phyloP scores from a whole-genome alignment of 2,888 invertebrate species.

The Nomada fabriciana region DNA sequence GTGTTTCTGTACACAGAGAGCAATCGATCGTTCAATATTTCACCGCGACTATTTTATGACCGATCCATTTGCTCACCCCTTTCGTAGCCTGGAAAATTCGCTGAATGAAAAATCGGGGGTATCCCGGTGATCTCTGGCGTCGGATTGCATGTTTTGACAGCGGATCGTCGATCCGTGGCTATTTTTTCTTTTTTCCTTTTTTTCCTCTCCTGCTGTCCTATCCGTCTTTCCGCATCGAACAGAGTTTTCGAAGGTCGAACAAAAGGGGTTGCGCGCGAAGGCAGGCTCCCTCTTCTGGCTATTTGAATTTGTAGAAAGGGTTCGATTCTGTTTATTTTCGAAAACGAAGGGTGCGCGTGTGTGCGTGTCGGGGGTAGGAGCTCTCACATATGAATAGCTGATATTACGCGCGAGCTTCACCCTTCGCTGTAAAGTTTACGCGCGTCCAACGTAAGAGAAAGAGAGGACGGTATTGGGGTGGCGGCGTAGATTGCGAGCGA shows the following conservation, averaged over 20 bases:
- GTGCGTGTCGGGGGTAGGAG: constrained; percentile 44
- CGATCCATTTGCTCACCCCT: constrained; percentile 51
- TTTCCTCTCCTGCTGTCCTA: not conserved
- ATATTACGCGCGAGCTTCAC: constrained; percentile 67
- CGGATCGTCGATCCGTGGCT: constrained; percentile 79
- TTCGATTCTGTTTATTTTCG: constrained; percentile 82
- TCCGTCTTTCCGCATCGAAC: constrained; percentile 12
- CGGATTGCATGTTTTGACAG: constrained; percentile 84
- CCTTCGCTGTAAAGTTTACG: constrained; percentile 69
- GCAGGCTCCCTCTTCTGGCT: constrained; percentile 67
- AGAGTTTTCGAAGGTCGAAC: constrained; percentile 68
- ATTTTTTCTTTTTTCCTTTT: constrained; percentile 32
- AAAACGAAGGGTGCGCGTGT: constrained; percentile 59
- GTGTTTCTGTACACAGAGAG: constrained; percentile 50
- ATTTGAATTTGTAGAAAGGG: constrained; percentile 81
- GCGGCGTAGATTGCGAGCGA: constrained; percentile 50
- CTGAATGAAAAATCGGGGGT: constrained; percentile 68
- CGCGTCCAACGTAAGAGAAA: constrained; percentile 58
- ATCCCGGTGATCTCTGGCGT: constrained; percentile 69
- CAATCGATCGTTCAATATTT: constrained; percentile 56
- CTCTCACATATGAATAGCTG: constrained; percentile 62
- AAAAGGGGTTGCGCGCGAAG: constrained; percentile 56
- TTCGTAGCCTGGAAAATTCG: constrained; percentile 62
- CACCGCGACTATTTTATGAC: constrained; percentile 48
- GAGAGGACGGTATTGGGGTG: constrained; percentile 36